Percentiles rank a stretch among this genome's conserved stretches.
phyloP scores from a whole-genome alignment of 2,888 invertebrate genomes.

The Oconnorella tubifera region DNA sequence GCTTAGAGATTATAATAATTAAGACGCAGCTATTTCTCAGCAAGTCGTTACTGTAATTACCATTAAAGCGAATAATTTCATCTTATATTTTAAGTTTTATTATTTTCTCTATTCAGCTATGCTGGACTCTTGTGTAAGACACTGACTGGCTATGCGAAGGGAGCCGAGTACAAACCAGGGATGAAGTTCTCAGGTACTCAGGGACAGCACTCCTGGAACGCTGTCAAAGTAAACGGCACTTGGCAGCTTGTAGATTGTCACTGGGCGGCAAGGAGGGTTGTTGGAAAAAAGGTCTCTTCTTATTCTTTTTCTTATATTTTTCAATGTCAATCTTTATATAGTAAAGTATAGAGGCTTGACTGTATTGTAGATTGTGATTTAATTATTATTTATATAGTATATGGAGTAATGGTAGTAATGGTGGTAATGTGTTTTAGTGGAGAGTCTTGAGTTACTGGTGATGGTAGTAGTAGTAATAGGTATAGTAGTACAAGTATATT shows the following conservation, averaged over 20 bases:
- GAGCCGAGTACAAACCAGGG: constrained; percentile 56
- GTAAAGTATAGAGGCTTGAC: too few relatives aligned
- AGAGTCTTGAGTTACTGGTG: not conserved
- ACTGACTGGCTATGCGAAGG: constrained; percentile 56
- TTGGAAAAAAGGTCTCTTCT: constrained; percentile 51
- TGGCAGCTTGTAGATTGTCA: constrained; percentile 57
- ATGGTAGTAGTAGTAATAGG: not conserved
- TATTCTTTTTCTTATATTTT: not conserved
- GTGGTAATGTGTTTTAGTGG: too few relatives aligned
- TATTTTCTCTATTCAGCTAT: constrained; percentile 43
- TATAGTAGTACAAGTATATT: too few relatives aligned
- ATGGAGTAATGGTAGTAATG: too few relatives aligned
- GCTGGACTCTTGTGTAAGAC: constrained; percentile 56
- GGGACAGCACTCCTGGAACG: constrained; percentile 57
- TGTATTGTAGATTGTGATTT: too few relatives aligned
- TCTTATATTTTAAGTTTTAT: not conserved
- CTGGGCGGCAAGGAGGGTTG: constrained; percentile 56
- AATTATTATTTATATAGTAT: too few relatives aligned
- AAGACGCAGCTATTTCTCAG: too few relatives aligned
- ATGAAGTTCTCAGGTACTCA: constrained; percentile 51
- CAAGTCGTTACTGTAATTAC: too few relatives aligned
- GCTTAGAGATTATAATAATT: too few relatives aligned
- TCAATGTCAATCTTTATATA: not conserved
- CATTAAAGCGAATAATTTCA: too few relatives aligned
- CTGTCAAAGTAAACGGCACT: constrained; percentile 55